Conservation (phyloP, 1,140 invertebrate genomes). For the Trichonephila inaurata region DNA sequence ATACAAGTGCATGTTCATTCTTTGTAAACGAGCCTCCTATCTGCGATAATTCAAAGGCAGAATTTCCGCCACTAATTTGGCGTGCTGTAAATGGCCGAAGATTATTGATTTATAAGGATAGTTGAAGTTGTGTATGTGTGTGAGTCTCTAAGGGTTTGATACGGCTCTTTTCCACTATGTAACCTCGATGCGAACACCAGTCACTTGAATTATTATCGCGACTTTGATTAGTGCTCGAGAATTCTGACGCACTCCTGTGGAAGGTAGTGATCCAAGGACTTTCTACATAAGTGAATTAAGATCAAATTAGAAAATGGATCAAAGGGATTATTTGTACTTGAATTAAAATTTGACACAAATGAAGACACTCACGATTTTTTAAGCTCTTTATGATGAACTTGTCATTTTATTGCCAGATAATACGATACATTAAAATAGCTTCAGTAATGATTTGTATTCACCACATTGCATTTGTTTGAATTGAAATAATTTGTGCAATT, state of each 20-base stretch:
- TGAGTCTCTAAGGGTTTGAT: constrained; percentile 7
- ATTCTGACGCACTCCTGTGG: neutral
- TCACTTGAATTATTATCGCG: constrained; percentile 7
- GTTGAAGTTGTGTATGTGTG: too few species aligned
- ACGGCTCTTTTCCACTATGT: constrained; percentile 4
- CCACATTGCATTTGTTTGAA: neutral
- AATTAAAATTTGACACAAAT: neutral
- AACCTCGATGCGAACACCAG: constrained; percentile 11
- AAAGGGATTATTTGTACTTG: neutral
- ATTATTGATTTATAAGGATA: constrained; percentile 41
- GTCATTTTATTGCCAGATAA: neutral
- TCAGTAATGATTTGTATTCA: neutral
- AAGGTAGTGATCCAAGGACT: too few species aligned
- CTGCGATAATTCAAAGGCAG: constrained; percentile 40
- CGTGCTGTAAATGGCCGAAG: constrained; percentile 52
- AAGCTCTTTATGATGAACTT: neutral
- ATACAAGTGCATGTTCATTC: constrained; percentile 23
- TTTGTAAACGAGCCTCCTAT: constrained; percentile 31
- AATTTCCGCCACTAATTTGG: constrained; percentile 38
- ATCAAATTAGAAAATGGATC: neutral
- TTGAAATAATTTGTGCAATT: neutral
- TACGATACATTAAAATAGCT: too few species aligned
- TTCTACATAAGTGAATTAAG: too few species aligned
- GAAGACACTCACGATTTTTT: neutral
- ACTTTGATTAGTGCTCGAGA: neutral